Evolutionary conservation across 2,797 vertebrate genomes (phyloP).

Genomic region (Megaceryle alcyon): DNA sequence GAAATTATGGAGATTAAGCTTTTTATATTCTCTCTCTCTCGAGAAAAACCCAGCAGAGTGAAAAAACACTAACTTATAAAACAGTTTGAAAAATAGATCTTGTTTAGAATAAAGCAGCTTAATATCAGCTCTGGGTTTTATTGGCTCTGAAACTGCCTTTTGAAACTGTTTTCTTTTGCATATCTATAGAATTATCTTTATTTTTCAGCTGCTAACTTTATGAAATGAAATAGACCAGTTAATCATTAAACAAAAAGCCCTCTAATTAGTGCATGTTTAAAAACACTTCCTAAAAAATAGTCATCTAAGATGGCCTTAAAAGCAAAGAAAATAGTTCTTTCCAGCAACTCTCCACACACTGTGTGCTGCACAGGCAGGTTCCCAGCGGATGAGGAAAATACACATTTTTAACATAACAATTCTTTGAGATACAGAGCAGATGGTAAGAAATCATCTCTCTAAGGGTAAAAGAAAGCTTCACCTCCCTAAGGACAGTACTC

Average conservation of each 20-base stretch:
- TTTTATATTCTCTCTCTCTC: not conserved
- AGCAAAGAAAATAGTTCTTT: not conserved
- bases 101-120: not conserved
- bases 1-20: slow-evolving; percentile 12
- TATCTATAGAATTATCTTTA: not conserved
- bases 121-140: slow-evolving; percentile 2
- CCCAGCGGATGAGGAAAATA: not conserved
- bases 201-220: not conserved
- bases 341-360: not conserved
- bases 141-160: slow-evolving; percentile 6
- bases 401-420: slow-evolving; percentile 27
- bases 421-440: slow-evolving; percentile 62
- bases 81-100: not conserved
- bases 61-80: not conserved
- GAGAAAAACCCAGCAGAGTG: not conserved
- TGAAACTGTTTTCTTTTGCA: not conserved
- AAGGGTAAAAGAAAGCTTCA: slow-evolving; percentile 28
- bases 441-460: slow-evolving; percentile 55
- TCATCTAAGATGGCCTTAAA: not conserved
- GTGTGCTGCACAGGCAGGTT: not conserved
- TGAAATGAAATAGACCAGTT: not conserved
- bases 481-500: not conserved
- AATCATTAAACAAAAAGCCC: not conserved
- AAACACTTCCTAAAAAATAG: not conserved
- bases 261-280: not conserved